Conservation (phyloP, 1,140 invertebrate genomes). For the Zelostemma sp. region DNA sequence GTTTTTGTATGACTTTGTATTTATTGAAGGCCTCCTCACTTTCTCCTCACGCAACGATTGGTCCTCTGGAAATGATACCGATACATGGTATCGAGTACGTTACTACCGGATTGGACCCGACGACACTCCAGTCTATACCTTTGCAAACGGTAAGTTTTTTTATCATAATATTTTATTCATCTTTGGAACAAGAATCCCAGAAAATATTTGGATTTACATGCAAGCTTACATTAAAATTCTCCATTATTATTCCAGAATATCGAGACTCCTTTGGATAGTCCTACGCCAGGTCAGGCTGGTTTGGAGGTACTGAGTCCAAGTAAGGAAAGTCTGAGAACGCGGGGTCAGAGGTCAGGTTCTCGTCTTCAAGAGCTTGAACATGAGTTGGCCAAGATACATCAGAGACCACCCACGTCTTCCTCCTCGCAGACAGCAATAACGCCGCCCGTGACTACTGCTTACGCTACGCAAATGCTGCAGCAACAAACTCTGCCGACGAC, state of each 20-base stretch:
- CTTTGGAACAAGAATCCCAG: too few relatives aligned
- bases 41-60: slow-evolving; percentile 69
- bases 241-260: slow-evolving; percentile 38
- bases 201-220: too few relatives aligned
- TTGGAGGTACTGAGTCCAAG: slow-evolving; percentile 64
- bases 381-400: slow-evolving; percentile 67
- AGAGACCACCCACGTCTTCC: slow-evolving; percentile 54
- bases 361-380: slow-evolving; percentile 65
- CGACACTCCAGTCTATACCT: slow-evolving; percentile 18
- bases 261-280: slow-evolving; percentile 57
- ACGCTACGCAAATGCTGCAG: slow-evolving; percentile 41
- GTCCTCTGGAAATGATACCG: slow-evolving; percentile 50
- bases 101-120: slow-evolving; percentile 31
- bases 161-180: slow-evolving; percentile 13
- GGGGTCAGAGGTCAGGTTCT: slow-evolving; percentile 59
- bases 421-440: slow-evolving; percentile 50
- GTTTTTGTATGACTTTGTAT: too few relatives aligned
- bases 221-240: too few relatives aligned
- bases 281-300: slow-evolving; percentile 46
- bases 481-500: slow-evolving; percentile 52
- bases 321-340: slow-evolving; percentile 60
- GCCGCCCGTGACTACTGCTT: slow-evolving; percentile 50
- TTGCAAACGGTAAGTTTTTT: slow-evolving; percentile 25
- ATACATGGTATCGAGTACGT: slow-evolving; percentile 37
- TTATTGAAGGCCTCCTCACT: too few relatives aligned